Evolutionary conservation across 2,888 invertebrate species (phyloP), one percentile per base, ranked within the genome.

Genomic region (Netelia fuscicornis): DNA sequence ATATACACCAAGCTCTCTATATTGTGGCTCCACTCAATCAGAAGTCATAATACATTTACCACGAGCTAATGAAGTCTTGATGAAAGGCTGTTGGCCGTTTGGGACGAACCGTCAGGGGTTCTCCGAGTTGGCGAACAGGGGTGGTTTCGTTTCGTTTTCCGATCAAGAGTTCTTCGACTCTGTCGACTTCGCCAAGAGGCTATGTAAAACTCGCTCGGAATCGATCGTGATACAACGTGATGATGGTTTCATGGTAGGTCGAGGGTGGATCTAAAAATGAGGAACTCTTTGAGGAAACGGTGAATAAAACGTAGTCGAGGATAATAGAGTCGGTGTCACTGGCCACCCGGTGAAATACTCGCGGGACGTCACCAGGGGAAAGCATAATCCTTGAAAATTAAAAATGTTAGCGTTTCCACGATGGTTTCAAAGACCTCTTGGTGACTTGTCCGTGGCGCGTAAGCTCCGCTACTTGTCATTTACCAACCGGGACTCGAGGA

Each of bases 41-140:
- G 92, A 94, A 93, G 94, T 93, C 93, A 93, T 94, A 94, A 94
- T 94, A 93, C 93, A 94, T 94, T 94, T 94, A 94, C 91, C 91
- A 88, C 89, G 90, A 91, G 90, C 92, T 94, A 93, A 94, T 93
- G 93, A 93, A 94, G 93, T 92, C 92, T 90, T 93, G 93, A 94
- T 93, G 94, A 93, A 93, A 93, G 92, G 92, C 92, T 87, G 80
- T 20, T 68, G 68, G 85, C 89, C 90, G 88, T 20, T 86, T 90
- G 89, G 90, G 91, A 89, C 88, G 9, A 62, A 68, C 42, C 65
- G 56, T 54, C 92, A 90, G 90, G 79, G 91, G 86, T 88, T 88
- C 90, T 89, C 90, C 79, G 77, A 20, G 62, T 13, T 67, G 23
- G 70, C 75, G 44, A 74, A 54, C 54, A 37, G 37, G 37, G 37